phyloP scores from a whole-genome alignment of 2,113 vertebrate species.

The Mirounga angustirostris region DNA sequence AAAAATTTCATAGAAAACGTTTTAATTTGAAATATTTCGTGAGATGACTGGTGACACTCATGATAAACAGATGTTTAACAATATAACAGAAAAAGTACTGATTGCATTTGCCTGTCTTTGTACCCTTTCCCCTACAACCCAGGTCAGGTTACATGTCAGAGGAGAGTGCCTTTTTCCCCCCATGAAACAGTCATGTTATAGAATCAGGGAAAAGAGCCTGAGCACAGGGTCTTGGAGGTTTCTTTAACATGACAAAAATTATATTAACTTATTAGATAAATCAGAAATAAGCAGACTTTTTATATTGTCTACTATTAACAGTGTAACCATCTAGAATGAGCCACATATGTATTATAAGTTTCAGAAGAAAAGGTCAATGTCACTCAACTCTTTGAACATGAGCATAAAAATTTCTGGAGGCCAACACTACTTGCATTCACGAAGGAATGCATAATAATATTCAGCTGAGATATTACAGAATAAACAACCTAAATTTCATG shows the following conservation, averaged over 20 bases:
- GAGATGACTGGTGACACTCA: background rate
- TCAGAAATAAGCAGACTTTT: background rate
- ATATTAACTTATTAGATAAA: background rate
- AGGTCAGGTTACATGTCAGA: background rate
- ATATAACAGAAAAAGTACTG: background rate
- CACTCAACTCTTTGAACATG: slow-evolving; percentile 5
- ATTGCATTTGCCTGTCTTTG: background rate
- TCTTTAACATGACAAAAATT: slow-evolving; percentile 7
- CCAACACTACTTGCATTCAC: background rate
- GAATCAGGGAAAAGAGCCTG: background rate
- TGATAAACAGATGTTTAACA: background rate
- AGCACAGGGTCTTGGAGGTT: background rate
- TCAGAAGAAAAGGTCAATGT: background rate
- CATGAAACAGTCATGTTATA: background rate
- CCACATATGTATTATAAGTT: background rate
- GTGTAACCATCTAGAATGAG: background rate
- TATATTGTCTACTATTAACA: background rate
- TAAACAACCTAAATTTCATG: background rate
- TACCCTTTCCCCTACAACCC: background rate
- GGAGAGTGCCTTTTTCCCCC: background rate
- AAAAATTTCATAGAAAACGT: slow-evolving; percentile 24
- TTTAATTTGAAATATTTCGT: slow-evolving; percentile 53
- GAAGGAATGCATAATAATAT: background rate
- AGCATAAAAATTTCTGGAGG: background rate
- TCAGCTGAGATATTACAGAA: background rate